These are phyloP conservation scores for Nothocercus nigrocapillus DNA, from an alignment of 2,113 vertebrate species.

Conservation along the genomic window DNA sequence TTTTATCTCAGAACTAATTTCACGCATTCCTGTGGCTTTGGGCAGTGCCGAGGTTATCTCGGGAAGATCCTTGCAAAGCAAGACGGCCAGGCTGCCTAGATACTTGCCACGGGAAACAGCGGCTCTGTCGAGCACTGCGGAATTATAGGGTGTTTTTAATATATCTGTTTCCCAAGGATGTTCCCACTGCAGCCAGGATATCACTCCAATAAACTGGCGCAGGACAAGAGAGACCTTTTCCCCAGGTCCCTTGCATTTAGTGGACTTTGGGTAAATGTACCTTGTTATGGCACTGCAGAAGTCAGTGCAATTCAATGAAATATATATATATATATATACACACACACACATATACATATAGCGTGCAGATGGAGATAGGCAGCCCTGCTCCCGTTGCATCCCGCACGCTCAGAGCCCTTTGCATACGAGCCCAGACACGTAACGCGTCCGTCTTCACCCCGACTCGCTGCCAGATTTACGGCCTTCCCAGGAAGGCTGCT, in stretches of 20 bases:
- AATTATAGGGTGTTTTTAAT: not conserved
- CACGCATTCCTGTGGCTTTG: not conserved
- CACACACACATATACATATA: too few species aligned
- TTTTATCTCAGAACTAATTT: not conserved
- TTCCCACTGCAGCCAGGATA: not conserved
- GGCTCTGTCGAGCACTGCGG: not conserved
- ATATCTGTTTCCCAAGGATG: not conserved
- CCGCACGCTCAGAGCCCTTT: not conserved
- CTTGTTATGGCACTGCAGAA: not conserved
- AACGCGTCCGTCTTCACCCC: not conserved
- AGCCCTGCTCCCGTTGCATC: not conserved
- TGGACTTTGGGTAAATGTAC: too few species aligned
- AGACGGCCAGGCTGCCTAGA: too few species aligned
- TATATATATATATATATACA: too few species aligned
- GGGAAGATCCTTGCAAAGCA: not conserved
- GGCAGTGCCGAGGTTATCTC: not conserved
- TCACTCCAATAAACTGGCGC: not conserved
- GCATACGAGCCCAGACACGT: fast-evolving
- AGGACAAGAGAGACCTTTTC: not conserved
- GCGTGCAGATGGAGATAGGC: not conserved
- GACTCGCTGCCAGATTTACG: not conserved
- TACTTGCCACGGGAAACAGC: not conserved
- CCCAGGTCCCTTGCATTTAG: too few species aligned
- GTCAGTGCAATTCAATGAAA: too few species aligned
- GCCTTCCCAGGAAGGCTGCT: not conserved